A percentile compares a stretch with the other conserved stretches of the same genome.
Evolutionary conservation across 2,888 invertebrate genomes (phyloP).

Genomic region (Laothoe populi): DNA sequence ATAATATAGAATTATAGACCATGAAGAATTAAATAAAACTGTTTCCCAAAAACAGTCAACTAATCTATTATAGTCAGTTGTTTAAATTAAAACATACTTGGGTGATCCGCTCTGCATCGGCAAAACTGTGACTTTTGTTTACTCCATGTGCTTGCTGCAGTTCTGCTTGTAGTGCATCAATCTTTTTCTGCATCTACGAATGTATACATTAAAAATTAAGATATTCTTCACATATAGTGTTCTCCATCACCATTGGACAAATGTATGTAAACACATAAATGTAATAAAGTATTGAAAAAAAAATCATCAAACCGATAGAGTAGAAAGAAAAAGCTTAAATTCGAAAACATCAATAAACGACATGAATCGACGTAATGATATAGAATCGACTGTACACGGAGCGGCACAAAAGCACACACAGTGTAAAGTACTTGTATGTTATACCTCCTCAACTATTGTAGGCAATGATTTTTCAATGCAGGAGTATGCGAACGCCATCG

Average conservation of each 20-base stretch:
- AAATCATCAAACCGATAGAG: conserved; percentile 9
- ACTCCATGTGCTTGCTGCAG: conserved; percentile 63
- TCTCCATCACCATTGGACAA: conserved; percentile 48
- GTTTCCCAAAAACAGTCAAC: too few species aligned
- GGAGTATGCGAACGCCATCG: conserved; percentile 87
- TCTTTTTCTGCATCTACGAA: conserved; percentile 80
- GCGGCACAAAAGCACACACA: conserved; percentile 53
- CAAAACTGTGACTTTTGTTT: conserved; percentile 67
- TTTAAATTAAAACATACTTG: conserved; percentile 55
- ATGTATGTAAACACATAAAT: conserved; percentile 23
- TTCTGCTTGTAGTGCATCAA: conserved; percentile 75
- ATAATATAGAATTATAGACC: too few species aligned
- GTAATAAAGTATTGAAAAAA: conserved; percentile 4
- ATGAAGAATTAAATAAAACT: too few species aligned
- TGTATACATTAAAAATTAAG: conserved; percentile 31
- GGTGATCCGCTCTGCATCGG: conserved; percentile 66
- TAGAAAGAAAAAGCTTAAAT: background rate
- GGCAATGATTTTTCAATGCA: conserved; percentile 89
- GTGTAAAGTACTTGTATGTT: conserved; percentile 47
- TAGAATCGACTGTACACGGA: conserved; percentile 32
- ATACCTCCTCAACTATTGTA: conserved; percentile 87
- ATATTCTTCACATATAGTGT: background rate
- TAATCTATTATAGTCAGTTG: conserved; percentile 25
- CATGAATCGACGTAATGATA: background rate
- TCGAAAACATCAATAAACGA: conserved; percentile 23